These are phyloP conservation scores for Rhinichthys klamathensis DNA, from an alignment of 2,113 vertebrate genomes.

Conservation along the genomic window DNA sequence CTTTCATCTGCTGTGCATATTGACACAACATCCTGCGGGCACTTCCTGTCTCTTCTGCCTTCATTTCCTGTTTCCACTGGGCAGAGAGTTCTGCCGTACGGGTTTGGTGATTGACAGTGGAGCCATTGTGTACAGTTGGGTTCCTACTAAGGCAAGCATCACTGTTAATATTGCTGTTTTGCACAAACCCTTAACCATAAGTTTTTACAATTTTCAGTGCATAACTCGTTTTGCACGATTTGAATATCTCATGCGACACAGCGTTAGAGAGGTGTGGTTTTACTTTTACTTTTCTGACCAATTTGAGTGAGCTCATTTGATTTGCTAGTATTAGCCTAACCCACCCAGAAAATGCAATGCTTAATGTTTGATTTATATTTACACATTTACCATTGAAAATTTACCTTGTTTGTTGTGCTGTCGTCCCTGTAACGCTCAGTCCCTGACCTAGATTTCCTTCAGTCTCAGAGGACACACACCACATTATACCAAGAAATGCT, in stretches of 20 bases:
- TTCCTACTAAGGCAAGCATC: neutral
- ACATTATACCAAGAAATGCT: neutral
- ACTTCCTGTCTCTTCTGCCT: slow-evolving; percentile 74
- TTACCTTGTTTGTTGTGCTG: slow-evolving; percentile 37
- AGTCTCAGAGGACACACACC: slow-evolving; percentile 28
- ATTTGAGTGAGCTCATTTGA: neutral
- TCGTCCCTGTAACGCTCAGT: slow-evolving; percentile 43
- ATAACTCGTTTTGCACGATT: neutral
- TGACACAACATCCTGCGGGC: slow-evolving; percentile 76
- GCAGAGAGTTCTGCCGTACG: slow-evolving; percentile 3
- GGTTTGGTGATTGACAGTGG: neutral
- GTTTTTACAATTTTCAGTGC: neutral
- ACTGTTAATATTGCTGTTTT: neutral
- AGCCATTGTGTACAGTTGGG: slow-evolving; percentile 10
- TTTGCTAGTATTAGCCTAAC: neutral
- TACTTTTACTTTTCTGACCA: neutral
- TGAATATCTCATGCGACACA: neutral
- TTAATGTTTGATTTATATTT: slow-evolving; percentile 5
- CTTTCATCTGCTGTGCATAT: slow-evolving; percentile 59
- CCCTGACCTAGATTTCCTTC: slow-evolving; percentile 56
- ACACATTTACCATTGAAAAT: slow-evolving; percentile 39
- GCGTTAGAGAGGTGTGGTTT: neutral
- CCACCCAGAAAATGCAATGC: neutral
- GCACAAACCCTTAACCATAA: neutral
- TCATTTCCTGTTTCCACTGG: slow-evolving; percentile 76